These are phyloP conservation scores for Psylliodes chrysocephalus DNA, from an alignment of 2,888 invertebrate species.

Conservation along the genomic window DNA sequence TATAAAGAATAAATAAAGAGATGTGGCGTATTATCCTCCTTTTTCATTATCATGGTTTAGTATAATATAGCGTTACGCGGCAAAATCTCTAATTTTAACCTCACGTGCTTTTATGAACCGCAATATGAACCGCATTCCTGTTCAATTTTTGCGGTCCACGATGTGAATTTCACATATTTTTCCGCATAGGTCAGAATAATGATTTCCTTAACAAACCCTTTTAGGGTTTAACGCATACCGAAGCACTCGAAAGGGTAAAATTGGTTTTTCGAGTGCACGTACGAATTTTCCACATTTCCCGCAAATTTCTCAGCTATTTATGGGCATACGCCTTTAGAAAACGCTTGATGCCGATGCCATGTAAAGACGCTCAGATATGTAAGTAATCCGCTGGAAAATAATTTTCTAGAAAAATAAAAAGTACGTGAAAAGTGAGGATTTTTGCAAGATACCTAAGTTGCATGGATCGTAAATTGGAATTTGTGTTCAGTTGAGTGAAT, in stretches of 20 bases:
- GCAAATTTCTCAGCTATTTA: constrained; percentile 18
- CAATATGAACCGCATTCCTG: not conserved
- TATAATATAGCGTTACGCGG: no score
- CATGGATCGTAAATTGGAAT: not conserved
- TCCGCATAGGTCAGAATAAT: constrained; percentile 13
- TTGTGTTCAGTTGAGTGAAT: not conserved
- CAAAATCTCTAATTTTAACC: no score
- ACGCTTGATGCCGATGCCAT: constrained; percentile 1
- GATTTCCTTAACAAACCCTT: constrained; percentile 13
- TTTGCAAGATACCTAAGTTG: not conserved
- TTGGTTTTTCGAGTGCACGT: constrained; percentile 6
- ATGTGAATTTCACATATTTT: constrained; percentile 6
- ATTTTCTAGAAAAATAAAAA: constrained; percentile 3
- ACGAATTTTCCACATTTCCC: constrained; percentile 1
- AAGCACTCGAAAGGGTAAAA: constrained; percentile 12
- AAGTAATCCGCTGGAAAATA: constrained; percentile 3
- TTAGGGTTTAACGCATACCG: not conserved
- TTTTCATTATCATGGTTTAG: no score
- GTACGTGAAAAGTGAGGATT: not conserved
- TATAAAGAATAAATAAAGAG: no score
- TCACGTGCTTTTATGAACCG: not conserved
- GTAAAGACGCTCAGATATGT: constrained; percentile 3
- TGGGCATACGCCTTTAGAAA: not conserved
- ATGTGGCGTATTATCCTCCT: no score
- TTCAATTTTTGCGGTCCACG: not conserved